A percentile compares a stretch with the other conserved stretches of the same genome.
Evolutionary conservation across 37 sponge, comb jelly and placozoan species (phyloP).

Genomic region (Spongia lamella): DNA sequence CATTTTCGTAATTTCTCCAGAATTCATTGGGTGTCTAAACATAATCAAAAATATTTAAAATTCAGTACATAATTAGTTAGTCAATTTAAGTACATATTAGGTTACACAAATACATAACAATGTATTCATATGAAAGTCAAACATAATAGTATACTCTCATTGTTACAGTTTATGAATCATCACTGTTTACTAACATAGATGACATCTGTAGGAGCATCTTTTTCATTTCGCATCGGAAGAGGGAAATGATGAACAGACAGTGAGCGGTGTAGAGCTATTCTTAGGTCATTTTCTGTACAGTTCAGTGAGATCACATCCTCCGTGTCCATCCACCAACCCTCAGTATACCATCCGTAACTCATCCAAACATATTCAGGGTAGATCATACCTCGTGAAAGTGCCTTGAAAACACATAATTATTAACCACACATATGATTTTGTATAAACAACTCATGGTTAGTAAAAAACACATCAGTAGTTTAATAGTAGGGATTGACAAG

Average conservation of each 20-base stretch:
- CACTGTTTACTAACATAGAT: slow-evolving; percentile 32
- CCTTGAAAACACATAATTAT: too few species aligned
- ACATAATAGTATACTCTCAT: not conserved
- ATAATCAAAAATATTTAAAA: not conserved
- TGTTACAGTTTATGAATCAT: not conserved
- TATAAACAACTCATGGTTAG: not conserved
- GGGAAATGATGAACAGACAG: slow-evolving; percentile 58
- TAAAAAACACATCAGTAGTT: not conserved
- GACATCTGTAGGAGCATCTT: slow-evolving; percentile 31
- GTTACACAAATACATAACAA: not conserved
- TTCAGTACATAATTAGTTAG: too few species aligned
- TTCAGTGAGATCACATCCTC: not conserved
- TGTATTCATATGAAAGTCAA: not conserved
- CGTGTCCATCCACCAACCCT: slow-evolving; percentile 20
- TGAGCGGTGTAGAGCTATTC: not conserved
- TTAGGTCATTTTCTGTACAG: slow-evolving; percentile 8
- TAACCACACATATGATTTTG: too few species aligned
- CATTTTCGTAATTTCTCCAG: slow-evolving; percentile 6
- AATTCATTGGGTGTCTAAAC: slow-evolving; percentile 48
- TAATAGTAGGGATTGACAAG: not conserved
- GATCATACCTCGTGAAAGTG: slow-evolving; percentile 29
- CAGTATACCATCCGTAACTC: slow-evolving; percentile 49
- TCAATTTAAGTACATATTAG: too few species aligned
- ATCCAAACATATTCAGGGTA: slow-evolving; percentile 41
- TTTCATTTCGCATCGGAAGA: slow-evolving; percentile 2